phyloP scores from a whole-genome alignment of 2,888 invertebrate genomes.

The Caenorhabditis imperialis region DNA sequence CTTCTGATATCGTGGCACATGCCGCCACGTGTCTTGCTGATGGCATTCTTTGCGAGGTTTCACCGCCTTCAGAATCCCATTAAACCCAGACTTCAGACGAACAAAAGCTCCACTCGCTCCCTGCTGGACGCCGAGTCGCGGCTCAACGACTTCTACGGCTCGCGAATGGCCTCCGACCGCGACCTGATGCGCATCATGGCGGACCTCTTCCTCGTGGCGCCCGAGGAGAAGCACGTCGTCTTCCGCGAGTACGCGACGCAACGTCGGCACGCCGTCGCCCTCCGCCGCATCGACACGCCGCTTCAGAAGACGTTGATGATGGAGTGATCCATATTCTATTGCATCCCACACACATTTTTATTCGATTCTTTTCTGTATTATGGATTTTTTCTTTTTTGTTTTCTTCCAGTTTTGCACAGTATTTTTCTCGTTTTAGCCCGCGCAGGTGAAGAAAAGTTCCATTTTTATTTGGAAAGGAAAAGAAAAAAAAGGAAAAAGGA shows the following conservation, averaged over 20 bases:
- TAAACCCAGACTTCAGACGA: slow-evolving; percentile 1
- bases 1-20: slow-evolving; percentile 24
- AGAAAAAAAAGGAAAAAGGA: background rate
- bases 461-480: background rate
- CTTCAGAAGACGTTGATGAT: slow-evolving; percentile 12
- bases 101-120: background rate
- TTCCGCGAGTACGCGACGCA: slow-evolving; percentile 20
- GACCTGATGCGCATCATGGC: slow-evolving; percentile 18
- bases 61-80: too few species aligned
- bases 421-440: background rate
- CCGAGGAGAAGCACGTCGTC: slow-evolving; percentile 20
- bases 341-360: background rate
- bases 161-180: background rate
- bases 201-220: slow-evolving; percentile 18
- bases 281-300: background rate
- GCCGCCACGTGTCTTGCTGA: slow-evolving; percentile 30
- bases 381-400: background rate
- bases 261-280: slow-evolving; percentile 11
- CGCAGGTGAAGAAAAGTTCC: too few species aligned
- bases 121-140: slow-evolving; percentile 14
- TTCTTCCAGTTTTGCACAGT: background rate
- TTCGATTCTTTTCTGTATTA: background rate
- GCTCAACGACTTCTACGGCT: slow-evolving; percentile 5
- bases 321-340: background rate
- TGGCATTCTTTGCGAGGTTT: background rate